phyloP scores from a whole-genome alignment of 2,113 vertebrate genomes.

The Chionis minor region DNA sequence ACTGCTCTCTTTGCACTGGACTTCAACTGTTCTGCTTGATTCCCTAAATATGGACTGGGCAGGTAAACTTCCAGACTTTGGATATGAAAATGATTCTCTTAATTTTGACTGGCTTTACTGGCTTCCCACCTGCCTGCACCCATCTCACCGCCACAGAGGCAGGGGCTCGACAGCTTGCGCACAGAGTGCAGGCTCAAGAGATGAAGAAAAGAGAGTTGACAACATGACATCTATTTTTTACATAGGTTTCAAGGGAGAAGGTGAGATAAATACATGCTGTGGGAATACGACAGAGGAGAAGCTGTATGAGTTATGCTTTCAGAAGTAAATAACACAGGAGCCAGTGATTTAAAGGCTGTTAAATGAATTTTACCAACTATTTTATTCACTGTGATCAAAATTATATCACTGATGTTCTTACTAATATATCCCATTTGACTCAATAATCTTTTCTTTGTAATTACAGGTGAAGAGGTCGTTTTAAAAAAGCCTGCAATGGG shows the following conservation, averaged over 20 bases:
- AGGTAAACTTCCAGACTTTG: background rate
- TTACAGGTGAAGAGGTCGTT: conserved; percentile 53
- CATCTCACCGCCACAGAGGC: accelerated
- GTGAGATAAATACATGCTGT: conserved; percentile 50
- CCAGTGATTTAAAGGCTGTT: conserved; percentile 53
- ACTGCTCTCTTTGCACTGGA: background rate
- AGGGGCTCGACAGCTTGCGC: background rate
- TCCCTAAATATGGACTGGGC: background rate
- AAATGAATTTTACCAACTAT: conserved; percentile 51
- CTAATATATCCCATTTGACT: conserved; percentile 60
- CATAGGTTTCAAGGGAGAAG: background rate
- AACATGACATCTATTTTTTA: background rate
- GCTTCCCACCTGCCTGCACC: background rate
- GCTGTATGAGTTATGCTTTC: conserved; percentile 31
- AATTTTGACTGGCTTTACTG: background rate
- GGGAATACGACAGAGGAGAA: conserved; percentile 37
- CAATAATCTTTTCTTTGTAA: conserved; percentile 64
- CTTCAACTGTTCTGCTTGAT: background rate
- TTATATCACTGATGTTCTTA: conserved; percentile 55
- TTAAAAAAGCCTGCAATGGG: conserved; percentile 28
- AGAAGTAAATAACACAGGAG: conserved; percentile 37
- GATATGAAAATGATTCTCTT: background rate
- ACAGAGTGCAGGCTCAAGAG: accelerated
- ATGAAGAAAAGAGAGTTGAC: background rate
- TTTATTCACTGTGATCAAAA: conserved; percentile 49